Base-by-base conservation (phyloP, 1,140 invertebrate genomes). In the Drosophila burlai region DNA sequence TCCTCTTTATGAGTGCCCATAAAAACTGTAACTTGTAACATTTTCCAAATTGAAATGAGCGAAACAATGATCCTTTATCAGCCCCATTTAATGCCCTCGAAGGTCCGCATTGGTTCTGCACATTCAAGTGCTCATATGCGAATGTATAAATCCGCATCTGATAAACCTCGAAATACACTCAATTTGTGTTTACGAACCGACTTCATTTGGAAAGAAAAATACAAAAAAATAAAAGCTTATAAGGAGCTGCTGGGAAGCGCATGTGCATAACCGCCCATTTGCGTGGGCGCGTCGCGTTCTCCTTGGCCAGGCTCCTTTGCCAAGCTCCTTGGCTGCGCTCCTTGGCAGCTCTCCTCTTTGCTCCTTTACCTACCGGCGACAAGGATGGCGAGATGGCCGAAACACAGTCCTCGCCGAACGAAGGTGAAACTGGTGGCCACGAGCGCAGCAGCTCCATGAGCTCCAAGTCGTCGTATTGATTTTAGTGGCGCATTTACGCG, bases 401-500 rank as follows among this genome's bases (percentile, higher is more conserved):
- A 45, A 46, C 40, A 4, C 36, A n/a, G 21, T 47, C 36, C 43
- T 34, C 34, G 71, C 26, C 69, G 73, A 72, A 62, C 65, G 84
- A 84, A 89, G 84, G 85, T 87, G 81, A 84, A 89, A 87, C 79
- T 59, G 71, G 74, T 66, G 55, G 50, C 47, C 31, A 78, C 71
- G 77, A 73, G 52, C 71, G 15, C 24, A 26, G 47, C 65, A 26
- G 47, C 65, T 24, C 61, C 61, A 58, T 40, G 45, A 61, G 81
- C 54, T 63, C 77, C 68, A 55, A 82, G 84, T 84, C 84, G 69
- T 89, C 52, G 85, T 89, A 89, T 89, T 89, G 85, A 89, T 89
- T 89, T 89, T 89, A 89, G 85, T 89, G 85, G 85, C 81, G 86
- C 85, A 85, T 89, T 89, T 89, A 89, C 86, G 85, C 81, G 85